Evolutionary conservation across 2,888 invertebrate genomes (phyloP).

Genomic region (Acronicta leporina): DNA sequence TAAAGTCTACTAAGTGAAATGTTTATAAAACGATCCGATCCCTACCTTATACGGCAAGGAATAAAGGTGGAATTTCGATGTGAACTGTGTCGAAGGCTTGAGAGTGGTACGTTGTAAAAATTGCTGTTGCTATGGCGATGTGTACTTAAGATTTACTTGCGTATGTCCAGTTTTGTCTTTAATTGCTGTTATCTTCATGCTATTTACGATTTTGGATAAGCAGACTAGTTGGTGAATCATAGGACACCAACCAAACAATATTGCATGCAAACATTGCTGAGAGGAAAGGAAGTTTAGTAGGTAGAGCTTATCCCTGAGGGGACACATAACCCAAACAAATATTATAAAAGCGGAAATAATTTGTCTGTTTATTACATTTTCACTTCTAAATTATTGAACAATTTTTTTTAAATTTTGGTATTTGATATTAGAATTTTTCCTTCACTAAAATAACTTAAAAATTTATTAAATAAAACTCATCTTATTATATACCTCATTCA

Average conservation of each 20-base stretch:
- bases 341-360: too few species aligned
- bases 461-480: too few species aligned
- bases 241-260: too few species aligned
- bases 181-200: constrained; percentile 42
- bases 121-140: constrained; percentile 54
- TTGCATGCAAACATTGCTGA: too few species aligned
- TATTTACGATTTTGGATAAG: constrained; percentile 46
- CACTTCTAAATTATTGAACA: too few species aligned
- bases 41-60: background rate
- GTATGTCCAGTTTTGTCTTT: constrained; percentile 39
- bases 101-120: constrained; percentile 66
- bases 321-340: too few species aligned
- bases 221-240: background rate
- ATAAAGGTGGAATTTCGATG: constrained; percentile 52
- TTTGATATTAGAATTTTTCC: too few species aligned
- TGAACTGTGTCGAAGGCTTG: constrained; percentile 64
- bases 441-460: too few species aligned
- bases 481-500: constrained; percentile 9
- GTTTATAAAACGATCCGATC: constrained; percentile 7
- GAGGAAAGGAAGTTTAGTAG: background rate
- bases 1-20: constrained; percentile 59
- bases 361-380: too few species aligned
- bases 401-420: too few species aligned
- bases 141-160: constrained; percentile 49
- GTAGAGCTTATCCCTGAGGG: too few species aligned